phyloP scores from a whole-genome alignment of 1,140 invertebrate genomes.

The Drosophila erecta region DNA sequence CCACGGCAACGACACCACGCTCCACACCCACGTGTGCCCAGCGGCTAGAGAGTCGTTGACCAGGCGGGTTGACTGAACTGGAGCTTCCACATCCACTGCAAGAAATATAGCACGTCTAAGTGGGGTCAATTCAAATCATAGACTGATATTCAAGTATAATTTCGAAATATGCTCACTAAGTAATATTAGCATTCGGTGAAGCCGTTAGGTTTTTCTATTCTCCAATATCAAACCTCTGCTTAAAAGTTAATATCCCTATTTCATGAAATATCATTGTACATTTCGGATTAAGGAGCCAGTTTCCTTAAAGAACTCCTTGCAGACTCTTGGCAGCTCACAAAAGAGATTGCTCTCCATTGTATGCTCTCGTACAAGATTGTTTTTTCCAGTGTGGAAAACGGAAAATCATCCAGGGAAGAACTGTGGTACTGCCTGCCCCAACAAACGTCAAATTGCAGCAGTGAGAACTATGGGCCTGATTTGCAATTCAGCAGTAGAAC shows the following conservation, averaged over 20 bases:
- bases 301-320: no score
- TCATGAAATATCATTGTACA: no score
- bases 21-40: conserved; percentile 67
- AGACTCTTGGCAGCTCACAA: no score
- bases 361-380: background rate
- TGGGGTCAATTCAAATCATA: background rate
- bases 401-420: conserved; percentile 38
- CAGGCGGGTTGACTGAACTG: conserved; percentile 56
- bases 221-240: no score
- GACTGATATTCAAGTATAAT: background rate
- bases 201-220: no score
- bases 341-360: background rate
- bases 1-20: conserved; percentile 64
- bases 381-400: conserved; percentile 26
- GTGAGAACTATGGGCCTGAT: conserved; percentile 69
- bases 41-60: conserved; percentile 60
- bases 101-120: background rate
- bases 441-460: conserved; percentile 80
- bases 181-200: no score
- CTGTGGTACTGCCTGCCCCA: conserved; percentile 68
- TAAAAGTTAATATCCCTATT: no score
- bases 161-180: background rate
- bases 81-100: conserved; percentile 21
- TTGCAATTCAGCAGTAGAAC: conserved; percentile 79
- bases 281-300: no score